Conservation (phyloP, 2,797 vertebrate genomes). For the Carcharodon carcharias region DNA sequence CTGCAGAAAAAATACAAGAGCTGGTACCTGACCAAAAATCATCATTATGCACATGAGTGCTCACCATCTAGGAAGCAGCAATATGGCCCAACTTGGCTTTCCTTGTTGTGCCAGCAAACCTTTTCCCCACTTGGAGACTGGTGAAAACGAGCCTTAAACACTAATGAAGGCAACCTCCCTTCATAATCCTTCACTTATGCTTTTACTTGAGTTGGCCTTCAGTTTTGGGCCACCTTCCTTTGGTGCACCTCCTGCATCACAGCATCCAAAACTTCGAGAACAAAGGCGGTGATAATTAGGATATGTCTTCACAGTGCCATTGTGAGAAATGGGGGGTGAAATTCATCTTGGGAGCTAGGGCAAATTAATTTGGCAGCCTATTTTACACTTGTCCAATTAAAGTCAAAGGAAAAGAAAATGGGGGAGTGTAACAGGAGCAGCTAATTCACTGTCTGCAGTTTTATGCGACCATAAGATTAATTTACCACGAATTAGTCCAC, state of each 20-base stretch:
- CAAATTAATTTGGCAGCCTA: not conserved
- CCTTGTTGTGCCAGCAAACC: not conserved
- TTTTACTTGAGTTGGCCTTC: not conserved
- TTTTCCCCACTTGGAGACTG: not conserved
- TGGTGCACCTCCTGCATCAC: not conserved
- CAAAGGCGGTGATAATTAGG: no score
- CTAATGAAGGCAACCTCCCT: not conserved
- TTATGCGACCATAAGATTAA: not conserved
- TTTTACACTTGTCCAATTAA: not conserved
- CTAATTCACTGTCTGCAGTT: not conserved
- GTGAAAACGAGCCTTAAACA: not conserved
- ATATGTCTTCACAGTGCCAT: not conserved
- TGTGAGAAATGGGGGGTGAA: not conserved
- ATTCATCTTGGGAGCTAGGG: no score
- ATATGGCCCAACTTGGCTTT: not conserved
- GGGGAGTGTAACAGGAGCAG: not conserved
- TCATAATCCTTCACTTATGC: not conserved
- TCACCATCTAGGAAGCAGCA: constrained; percentile 7
- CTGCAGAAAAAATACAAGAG: not conserved
- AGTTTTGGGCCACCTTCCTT: not conserved
- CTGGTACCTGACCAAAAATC: not conserved
- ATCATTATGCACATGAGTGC: not conserved
- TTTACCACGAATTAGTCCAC: not conserved
- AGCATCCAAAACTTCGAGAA: not conserved
- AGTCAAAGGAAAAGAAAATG: not conserved